phyloP scores from a whole-genome alignment of 2,888 invertebrate genomes.

The Nineta flava region DNA sequence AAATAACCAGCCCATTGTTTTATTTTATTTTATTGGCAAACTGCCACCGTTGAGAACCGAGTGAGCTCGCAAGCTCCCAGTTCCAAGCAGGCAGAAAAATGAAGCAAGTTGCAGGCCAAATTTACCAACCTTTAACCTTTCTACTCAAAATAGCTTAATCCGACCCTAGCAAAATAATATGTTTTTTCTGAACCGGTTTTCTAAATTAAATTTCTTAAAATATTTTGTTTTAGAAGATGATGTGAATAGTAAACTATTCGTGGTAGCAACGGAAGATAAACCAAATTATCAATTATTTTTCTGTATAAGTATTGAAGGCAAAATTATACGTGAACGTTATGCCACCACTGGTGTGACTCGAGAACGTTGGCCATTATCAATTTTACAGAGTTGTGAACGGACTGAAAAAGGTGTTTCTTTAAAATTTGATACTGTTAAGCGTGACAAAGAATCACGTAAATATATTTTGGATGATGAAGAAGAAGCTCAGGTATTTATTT shows the following conservation, averaged over 20 bases:
- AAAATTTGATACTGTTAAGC: conserved; percentile 43
- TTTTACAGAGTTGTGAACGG: conserved; percentile 33
- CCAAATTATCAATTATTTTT: conserved; percentile 25
- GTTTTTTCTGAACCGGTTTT: too few relatives aligned
- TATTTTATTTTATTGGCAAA: too few relatives aligned
- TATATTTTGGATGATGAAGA: conserved; percentile 36
- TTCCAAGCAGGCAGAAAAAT: too few relatives aligned
- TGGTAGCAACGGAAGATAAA: conserved; percentile 15
- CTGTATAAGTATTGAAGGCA: conserved; percentile 22
- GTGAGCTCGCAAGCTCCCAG: too few relatives aligned
- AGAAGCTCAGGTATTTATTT: conserved; percentile 32
- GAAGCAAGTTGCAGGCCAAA: too few relatives aligned
- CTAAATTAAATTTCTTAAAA: not conserved
- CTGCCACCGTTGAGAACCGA: too few relatives aligned
- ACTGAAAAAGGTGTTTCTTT: conserved; percentile 34
- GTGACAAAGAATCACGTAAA: conserved; percentile 36
- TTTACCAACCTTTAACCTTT: too few relatives aligned
- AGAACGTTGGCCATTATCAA: conserved; percentile 32
- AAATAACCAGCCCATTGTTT: too few relatives aligned
- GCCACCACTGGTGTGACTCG: conserved; percentile 20
- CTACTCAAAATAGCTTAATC: too few relatives aligned
- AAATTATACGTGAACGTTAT: conserved; percentile 24
- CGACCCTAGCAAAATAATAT: too few relatives aligned
- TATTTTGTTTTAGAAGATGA: not conserved
- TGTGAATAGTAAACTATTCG: conserved; percentile 16